phyloP scores from a whole-genome alignment of 2,888 invertebrate genomes.

The Cryptophagus acutangulus region DNA sequence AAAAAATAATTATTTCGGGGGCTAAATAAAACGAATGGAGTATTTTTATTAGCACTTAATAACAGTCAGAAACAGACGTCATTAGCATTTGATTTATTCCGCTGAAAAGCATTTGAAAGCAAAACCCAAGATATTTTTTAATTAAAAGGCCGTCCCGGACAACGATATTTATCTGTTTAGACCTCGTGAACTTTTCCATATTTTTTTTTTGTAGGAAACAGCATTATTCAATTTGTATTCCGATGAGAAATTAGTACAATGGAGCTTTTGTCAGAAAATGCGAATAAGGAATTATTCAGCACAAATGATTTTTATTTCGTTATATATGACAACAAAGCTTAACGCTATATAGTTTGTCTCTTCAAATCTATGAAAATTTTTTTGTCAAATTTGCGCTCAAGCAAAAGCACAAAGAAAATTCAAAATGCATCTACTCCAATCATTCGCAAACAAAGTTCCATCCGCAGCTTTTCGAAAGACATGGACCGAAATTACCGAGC shows the following conservation, averaged over 20 bases:
- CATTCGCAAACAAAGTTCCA: no score
- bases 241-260: slow-evolving; percentile 1
- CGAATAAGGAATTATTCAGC: background rate
- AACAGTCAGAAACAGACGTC: slow-evolving; percentile 21
- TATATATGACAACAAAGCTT: no score
- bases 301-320: slow-evolving; percentile 1
- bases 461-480: no score
- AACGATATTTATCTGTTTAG: slow-evolving; percentile 1
- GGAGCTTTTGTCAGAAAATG: background rate
- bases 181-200: background rate
- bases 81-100: slow-evolving; percentile 24
- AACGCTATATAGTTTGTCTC: no score
- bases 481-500: no score
- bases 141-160: slow-evolving; percentile 1
- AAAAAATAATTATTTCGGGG: background rate
- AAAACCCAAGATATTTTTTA: slow-evolving; percentile 1
- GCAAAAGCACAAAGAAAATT: no score
- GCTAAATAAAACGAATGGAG: background rate
- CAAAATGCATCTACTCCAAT: no score
- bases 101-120: background rate
- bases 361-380: no score
- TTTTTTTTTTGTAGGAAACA: background rate
- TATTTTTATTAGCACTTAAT: slow-evolving; percentile 18
- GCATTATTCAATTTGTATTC: background rate
- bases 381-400: no score